Evolutionary conservation across 2,113 vertebrate species (phyloP).

Genomic region (Harpagus bidentatus): DNA sequence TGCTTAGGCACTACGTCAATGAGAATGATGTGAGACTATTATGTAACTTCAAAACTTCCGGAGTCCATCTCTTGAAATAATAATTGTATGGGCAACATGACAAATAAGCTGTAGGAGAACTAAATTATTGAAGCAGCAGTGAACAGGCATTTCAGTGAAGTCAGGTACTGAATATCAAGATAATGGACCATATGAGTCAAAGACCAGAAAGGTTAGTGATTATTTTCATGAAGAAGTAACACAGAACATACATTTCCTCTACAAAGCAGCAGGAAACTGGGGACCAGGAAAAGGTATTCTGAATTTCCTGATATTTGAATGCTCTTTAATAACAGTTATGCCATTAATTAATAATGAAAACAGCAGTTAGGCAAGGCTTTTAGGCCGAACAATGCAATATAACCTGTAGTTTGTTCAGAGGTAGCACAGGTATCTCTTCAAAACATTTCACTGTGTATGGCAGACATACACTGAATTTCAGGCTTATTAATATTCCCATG

Average conservation of each 20-base stretch:
- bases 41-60: neutral
- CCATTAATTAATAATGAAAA: neutral
- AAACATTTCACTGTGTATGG: neutral
- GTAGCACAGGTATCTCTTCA: neutral
- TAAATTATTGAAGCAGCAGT: neutral
- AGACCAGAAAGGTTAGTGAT: neutral
- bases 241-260: neutral
- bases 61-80: neutral
- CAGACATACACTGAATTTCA: neutral
- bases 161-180: neutral
- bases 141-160: neutral
- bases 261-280: neutral
- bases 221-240: neutral
- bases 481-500: neutral
- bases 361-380: neutral
- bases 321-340: neutral
- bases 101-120: neutral
- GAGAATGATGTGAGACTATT: neutral
- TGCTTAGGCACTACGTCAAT: rapidly evolving
- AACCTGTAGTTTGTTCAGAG: neutral
- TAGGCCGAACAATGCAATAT: neutral
- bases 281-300: neutral
- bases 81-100: neutral
- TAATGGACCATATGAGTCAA: neutral
- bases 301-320: neutral